Evolutionary conservation across 2,113 vertebrate genomes (phyloP), one percentile per base, ranked within the genome.

Genomic region (Dicentrarchus labrax): DNA sequence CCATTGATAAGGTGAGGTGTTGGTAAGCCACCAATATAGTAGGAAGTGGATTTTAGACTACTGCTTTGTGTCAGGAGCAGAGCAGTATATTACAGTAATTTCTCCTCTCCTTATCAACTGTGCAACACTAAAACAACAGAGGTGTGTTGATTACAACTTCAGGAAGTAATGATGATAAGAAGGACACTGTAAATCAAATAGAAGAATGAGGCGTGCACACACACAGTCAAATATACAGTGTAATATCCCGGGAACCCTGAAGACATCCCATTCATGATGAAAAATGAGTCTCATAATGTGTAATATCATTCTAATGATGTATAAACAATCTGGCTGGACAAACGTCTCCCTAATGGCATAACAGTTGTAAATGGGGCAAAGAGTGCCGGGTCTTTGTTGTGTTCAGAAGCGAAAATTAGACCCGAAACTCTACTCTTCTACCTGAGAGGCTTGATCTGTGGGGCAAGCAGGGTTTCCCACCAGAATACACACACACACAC

Each of bases 371-470:
- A 79, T 62, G 72, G 56, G 45, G 70, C 47, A 85, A 67, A 79
- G 72, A 80, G 71, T 24, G 67, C 8, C 4, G 0, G 1, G 38
- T 83, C 70, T 88, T 80, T 84, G 51, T 80, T 41, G 21, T 56
- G 43, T 39, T 66, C 48, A 19, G 54, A 69, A 64, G 22, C 17
- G 47, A 62, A 75, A 81, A 76, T 82, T 57, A 59, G 59, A 83
- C 59, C 59, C 83, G 90, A 91, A 92, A 92, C 79, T 79, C n/a
- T 82, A 90, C 76, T 86, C 90, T 48, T 86, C 64, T 67, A 93
- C 88, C 86, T 78, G 88, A 90, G 82, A 90, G 75, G 56, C 64
- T 77, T 86, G 85, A 87, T 92, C 30, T 78, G 64, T 69, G 64
- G 74, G 16, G 77, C 59, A 74, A 70, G 41, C 22, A 75, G 78